Evolutionary conservation across 2,888 invertebrate genomes (phyloP), one percentile per base, ranked within the genome.

Genomic region (Candidula unifasciata): DNA sequence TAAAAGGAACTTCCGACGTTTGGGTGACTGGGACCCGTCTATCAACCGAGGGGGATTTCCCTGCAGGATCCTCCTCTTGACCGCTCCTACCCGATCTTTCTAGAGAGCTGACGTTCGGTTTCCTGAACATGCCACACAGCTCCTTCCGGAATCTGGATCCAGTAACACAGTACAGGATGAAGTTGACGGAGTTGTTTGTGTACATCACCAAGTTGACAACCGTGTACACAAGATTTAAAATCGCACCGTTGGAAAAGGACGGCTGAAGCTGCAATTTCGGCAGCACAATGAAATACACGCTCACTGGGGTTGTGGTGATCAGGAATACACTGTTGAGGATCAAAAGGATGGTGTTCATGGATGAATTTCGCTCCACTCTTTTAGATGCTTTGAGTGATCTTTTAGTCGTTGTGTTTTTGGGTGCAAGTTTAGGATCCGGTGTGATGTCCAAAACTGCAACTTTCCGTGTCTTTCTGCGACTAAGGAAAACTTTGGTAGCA

Each of bases 141-240:
- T 90, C 90, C 13, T 86, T 84, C 68, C 91, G 84, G 85, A 92
- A 92, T 27, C 89, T 87, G 10, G 89, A 87, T 0, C 92, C 92
- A 69, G 90, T 90, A 8, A 91, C 77, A 84, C 91, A 91, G 81
- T 92, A 92, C 27, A 91, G 79, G 3, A 91, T 79, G 83, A 92
- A 91, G 85, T 91, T 90, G 24, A 90, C 64, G 33, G 91, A 88
- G 82, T 91, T 90, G 82, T 82, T 82, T 13, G 33, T 13, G 71
- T 85, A 85, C 85, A 52, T 57, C 2, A 78, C 60, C 18, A 82
- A 66, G n/a, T 77, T 79, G 0, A 85, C 82, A 60, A 68, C 68
- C 6, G 80, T 27, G 37, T 68, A 84, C 0, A 68, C 54, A 16
- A 84, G 30, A 52, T 52, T 0, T 0, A 35, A 18, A 1, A 54